Percentiles rank a stretch among this genome's conserved stretches.
These are phyloP conservation scores for Drosophila helvetica DNA, from an alignment of 2,888 invertebrate species.

Conservation along the genomic window DNA sequence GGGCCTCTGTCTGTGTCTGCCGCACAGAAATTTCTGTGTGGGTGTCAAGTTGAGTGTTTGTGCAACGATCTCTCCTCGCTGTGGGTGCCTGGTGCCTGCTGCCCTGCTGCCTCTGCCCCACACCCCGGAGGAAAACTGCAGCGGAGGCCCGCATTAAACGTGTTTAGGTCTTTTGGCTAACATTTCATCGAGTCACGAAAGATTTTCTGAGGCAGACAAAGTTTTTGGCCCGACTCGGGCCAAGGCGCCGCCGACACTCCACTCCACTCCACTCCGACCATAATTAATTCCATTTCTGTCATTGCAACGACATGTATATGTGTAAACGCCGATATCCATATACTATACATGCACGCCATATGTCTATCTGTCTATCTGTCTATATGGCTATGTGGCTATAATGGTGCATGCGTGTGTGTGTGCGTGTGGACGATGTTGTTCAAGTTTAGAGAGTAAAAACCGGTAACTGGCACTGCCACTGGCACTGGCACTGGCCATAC, in stretches of 20 bases:
- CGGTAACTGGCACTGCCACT: slow-evolving; percentile 55
- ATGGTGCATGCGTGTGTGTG: slow-evolving; percentile 3
- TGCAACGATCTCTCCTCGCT: neutral
- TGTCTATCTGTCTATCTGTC: slow-evolving; percentile 5
- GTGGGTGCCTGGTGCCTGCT: neutral
- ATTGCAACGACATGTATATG: slow-evolving; percentile 41
- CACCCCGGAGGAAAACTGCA: slow-evolving; percentile 48
- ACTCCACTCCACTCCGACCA: slow-evolving; percentile 24
- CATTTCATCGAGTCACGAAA: slow-evolving; percentile 64
- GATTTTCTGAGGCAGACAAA: slow-evolving; percentile 32
- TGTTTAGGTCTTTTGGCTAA: slow-evolving; percentile 74
- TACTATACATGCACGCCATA: neutral
- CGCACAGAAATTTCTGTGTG: slow-evolving; percentile 58
- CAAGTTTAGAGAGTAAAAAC: slow-evolving; percentile 70
- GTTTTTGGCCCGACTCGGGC: slow-evolving; percentile 14
- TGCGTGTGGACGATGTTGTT: slow-evolving; percentile 39
- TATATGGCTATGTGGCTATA: slow-evolving; percentile 3
- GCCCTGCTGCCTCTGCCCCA: neutral
- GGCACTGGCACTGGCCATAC: slow-evolving; percentile 73
- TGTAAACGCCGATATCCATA: neutral
- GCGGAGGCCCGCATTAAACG: slow-evolving; percentile 65
- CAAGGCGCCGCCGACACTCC: slow-evolving; percentile 43
- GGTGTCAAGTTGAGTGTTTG: slow-evolving; percentile 60
- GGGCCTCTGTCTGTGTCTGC: slow-evolving; percentile 13
- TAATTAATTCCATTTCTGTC: slow-evolving; percentile 54